Percentiles rank a stretch among this genome's conserved stretches.
phyloP scores from a whole-genome alignment of 2,113 vertebrate species.

The Quiscalus mexicanus region DNA sequence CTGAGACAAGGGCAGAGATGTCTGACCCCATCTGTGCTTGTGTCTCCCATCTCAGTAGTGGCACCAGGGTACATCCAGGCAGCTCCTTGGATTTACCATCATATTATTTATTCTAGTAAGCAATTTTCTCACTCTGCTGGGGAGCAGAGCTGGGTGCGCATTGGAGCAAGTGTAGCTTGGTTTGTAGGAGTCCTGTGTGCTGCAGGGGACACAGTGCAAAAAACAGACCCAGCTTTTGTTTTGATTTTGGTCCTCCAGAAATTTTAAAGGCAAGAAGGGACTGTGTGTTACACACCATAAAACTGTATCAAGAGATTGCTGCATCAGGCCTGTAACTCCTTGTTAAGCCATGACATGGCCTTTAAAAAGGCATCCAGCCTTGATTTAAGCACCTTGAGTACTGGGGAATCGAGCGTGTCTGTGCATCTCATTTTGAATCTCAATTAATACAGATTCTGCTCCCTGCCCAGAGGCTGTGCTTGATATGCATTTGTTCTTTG shows the following conservation, averaged over 20 bases:
- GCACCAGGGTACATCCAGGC: accelerated
- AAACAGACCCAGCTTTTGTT: neutral
- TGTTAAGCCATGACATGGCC: neutral
- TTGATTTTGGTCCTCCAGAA: neutral
- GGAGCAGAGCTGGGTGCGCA: neutral
- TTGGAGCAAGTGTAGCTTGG: neutral
- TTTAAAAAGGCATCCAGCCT: neutral
- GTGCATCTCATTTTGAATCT: neutral
- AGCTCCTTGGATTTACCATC: neutral
- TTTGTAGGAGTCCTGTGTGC: neutral
- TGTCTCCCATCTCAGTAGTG: neutral
- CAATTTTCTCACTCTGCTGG: neutral
- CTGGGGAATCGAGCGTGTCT: accelerated
- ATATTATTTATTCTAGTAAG: neutral
- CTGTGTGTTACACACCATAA: neutral
- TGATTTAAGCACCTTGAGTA: neutral
- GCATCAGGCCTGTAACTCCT: neutral
- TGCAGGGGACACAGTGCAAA: neutral
- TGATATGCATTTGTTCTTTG: neutral
- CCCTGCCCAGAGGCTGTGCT: neutral
- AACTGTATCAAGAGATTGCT: neutral
- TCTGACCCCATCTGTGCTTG: neutral
- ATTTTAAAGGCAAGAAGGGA: neutral
- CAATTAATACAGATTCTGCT: neutral
- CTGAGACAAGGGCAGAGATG: neutral